Evolutionary conservation across 1,140 invertebrate species (phyloP), one percentile per base, ranked within the genome.

Genomic region (Aleiodes sp.): DNA sequence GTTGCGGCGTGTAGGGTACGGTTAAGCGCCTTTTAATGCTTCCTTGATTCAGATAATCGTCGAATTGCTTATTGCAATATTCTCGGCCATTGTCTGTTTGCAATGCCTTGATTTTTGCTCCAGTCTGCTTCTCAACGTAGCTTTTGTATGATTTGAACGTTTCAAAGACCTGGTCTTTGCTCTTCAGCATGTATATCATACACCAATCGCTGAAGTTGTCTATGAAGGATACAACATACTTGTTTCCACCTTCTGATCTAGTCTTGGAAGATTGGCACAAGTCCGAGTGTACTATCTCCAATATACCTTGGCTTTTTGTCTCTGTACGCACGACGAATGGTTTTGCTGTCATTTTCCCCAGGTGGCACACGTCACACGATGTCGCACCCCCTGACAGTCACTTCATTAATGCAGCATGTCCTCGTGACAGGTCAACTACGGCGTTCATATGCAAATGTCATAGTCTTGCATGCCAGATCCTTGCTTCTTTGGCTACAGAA

Each of bases 31-130:
- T 75, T 12, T 16, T 4, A 14, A 86, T 85, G 1, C 83, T 80
- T 56, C 43, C 21, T 9, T 68, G 64, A 16, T 63, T 72, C 4
- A 84, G 68, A 28, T 71, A 85, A 9, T 71, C 37, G 35, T 75
- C 70, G 67, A 86, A 80, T 4, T 72, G 43, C 24, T 73, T 70
- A 70, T 76, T 84, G 0, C 70, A 21, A 75, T 82, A 85, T 71
- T 87, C 83, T 10, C 16, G 75, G 4, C 84, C 85, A 76, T 87
- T 87, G 61, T 87, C 85, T 41, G 75, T 75, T 28, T 52, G 77
- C 4, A 85, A 43, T 29, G 12, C 52, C 65, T 78, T 80, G 43
- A 85, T 76, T 56, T 65, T 68, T 12, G 28, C 61, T 67, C 73
- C 67, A 26, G 73, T 71, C 72, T 84, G 76, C 64, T 75, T 81